These are phyloP conservation scores for Hepsetus odoe DNA, from an alignment of 2,113 vertebrate genomes.

Conservation along the genomic window DNA sequence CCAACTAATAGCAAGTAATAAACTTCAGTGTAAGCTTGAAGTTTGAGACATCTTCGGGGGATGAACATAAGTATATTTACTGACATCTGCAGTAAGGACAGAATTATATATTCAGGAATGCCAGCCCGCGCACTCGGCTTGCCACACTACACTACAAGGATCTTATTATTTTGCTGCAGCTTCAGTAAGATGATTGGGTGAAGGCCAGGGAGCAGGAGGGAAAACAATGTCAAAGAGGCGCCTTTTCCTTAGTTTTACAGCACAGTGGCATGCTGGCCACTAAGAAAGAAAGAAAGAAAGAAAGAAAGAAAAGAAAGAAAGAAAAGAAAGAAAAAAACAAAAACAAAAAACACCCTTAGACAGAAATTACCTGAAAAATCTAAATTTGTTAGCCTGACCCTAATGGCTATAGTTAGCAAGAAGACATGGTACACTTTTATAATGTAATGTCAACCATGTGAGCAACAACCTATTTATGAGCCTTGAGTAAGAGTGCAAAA, in stretches of 20 bases:
- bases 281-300: too few species aligned
- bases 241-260: constrained; percentile 59
- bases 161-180: constrained; percentile 58
- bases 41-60: constrained; percentile 35
- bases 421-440: neutral
- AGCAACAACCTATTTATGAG: neutral
- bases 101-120: constrained; percentile 66
- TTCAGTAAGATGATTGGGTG: constrained; percentile 54
- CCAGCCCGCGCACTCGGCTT: constrained; percentile 54
- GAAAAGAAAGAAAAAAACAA: too few species aligned
- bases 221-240: constrained; percentile 60
- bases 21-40: constrained; percentile 34
- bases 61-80: constrained; percentile 48
- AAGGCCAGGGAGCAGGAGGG: constrained; percentile 54
- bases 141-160: constrained; percentile 59
- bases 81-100: constrained; percentile 53
- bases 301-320: too few species aligned
- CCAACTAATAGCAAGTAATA: neutral
- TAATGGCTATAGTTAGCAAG: neutral
- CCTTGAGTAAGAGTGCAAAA: neutral
- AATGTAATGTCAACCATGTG: neutral
- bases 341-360: constrained; percentile 6
- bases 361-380: neutral
- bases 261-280: constrained; percentile 27
- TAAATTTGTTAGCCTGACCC: neutral